Conservation (phyloP, 2,797 vertebrate genomes). For the Cuculus canorus region DNA sequence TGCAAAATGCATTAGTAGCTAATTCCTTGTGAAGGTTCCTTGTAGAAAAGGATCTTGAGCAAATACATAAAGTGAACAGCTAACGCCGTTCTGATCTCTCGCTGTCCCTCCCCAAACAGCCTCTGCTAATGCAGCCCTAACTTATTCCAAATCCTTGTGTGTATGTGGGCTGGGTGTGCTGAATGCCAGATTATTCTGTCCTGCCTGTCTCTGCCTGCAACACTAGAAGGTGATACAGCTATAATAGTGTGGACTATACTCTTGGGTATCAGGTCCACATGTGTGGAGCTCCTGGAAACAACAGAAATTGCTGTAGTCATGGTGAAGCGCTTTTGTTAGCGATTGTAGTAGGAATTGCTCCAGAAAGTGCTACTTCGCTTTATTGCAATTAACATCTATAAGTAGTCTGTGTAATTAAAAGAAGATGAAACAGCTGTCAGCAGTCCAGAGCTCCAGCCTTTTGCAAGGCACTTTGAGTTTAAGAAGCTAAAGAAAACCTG, state of each 20-base stretch:
- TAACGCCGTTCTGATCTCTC: neutral
- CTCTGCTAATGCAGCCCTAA: neutral
- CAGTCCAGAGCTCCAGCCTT: neutral
- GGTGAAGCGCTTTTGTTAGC: neutral
- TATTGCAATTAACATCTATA: neutral
- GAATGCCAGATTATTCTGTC: neutral
- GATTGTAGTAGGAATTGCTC: neutral
- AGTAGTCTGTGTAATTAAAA: neutral
- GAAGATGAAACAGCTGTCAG: neutral
- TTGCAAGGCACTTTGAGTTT: neutral
- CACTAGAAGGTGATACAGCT: rapidly evolving
- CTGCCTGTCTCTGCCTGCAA: neutral
- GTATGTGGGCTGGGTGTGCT: neutral
- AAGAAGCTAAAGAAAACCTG: neutral
- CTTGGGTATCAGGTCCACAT: rapidly evolving
- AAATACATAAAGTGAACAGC: neutral
- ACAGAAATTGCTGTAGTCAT: rapidly evolving
- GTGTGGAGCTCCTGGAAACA: rapidly evolving
- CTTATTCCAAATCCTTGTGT: neutral
- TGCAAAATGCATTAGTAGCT: rapidly evolving
- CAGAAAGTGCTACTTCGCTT: neutral
- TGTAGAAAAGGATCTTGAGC: neutral
- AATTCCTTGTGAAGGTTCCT: neutral
- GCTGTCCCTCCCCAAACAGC: rapidly evolving
- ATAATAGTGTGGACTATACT: rapidly evolving